Conservation (phyloP, 2,888 invertebrate species). For the Drosophila planitibia region DNA sequence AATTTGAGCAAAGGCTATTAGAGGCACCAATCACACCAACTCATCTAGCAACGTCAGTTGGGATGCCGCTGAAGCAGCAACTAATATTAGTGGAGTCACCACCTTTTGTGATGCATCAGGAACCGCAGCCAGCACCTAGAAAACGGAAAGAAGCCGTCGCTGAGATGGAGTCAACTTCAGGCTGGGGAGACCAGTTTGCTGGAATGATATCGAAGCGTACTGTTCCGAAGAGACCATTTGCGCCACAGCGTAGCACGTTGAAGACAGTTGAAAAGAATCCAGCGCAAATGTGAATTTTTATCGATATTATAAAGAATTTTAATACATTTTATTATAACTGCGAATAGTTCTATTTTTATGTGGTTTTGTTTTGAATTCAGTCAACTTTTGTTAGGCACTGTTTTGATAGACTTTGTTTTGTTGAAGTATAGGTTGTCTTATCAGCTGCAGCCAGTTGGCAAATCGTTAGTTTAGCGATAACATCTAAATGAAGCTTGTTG, state of each 20-base stretch:
- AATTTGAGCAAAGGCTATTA: background rate
- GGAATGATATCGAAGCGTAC: background rate
- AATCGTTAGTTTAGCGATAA: background rate
- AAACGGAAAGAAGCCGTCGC: background rate
- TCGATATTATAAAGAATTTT: background rate
- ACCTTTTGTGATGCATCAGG: background rate
- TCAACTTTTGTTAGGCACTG: background rate
- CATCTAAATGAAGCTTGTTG: background rate
- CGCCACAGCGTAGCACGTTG: background rate
- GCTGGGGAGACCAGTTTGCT: background rate
- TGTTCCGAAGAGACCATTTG: background rate
- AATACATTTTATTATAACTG: background rate
- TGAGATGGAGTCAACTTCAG: background rate
- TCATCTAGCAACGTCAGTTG: background rate
- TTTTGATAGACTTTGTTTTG: background rate
- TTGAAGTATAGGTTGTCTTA: background rate
- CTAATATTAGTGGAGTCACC: background rate
- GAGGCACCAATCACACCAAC: background rate
- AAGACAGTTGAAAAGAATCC: background rate
- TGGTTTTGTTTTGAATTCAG: background rate
- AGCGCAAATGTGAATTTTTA: background rate
- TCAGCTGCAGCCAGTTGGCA: background rate
- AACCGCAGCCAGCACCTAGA: background rate
- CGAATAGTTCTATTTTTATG: background rate
- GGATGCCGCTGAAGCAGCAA: background rate